Evolutionary conservation across 2,113 vertebrate species (phyloP).

Genomic region (Gnathonemus echidnorhynchus): DNA sequence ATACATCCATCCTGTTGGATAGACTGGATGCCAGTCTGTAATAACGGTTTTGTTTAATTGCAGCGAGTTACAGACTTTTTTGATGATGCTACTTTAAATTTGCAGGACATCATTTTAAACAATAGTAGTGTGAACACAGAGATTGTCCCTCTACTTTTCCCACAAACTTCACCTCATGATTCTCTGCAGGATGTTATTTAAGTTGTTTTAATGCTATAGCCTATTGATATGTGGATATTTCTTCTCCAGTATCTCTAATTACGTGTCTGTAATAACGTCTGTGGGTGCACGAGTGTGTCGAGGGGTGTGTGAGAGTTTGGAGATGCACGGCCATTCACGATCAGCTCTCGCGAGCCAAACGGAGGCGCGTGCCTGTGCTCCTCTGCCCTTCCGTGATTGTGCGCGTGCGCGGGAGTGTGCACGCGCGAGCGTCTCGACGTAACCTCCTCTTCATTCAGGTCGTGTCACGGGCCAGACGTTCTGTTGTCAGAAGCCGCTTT

Average conservation of each 20-base stretch:
- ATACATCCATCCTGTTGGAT: neutral
- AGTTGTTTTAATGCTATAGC: neutral
- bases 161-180: neutral
- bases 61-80: neutral
- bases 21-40: neutral
- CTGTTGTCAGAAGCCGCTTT: slow-evolving; percentile 66
- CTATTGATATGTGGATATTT: neutral
- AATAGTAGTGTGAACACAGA: neutral
- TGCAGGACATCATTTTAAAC: neutral
- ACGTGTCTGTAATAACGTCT: neutral
- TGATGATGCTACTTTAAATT: neutral
- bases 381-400: slow-evolving; percentile 11
- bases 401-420: slow-evolving; percentile 17
- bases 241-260: neutral
- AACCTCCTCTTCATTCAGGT: slow-evolving; percentile 66
- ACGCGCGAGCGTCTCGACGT: slow-evolving; percentile 25
- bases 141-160: neutral
- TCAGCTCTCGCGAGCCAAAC: neutral
- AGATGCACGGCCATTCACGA: neutral
- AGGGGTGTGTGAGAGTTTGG: neutral
- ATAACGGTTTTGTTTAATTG: neutral
- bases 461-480: slow-evolving; percentile 69
- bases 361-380: slow-evolving; percentile 4
- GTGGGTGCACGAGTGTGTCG: neutral
- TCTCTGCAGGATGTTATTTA: neutral